Evolutionary conservation across 2,888 invertebrate species (phyloP).

Genomic region (Drosophila lutescens): DNA sequence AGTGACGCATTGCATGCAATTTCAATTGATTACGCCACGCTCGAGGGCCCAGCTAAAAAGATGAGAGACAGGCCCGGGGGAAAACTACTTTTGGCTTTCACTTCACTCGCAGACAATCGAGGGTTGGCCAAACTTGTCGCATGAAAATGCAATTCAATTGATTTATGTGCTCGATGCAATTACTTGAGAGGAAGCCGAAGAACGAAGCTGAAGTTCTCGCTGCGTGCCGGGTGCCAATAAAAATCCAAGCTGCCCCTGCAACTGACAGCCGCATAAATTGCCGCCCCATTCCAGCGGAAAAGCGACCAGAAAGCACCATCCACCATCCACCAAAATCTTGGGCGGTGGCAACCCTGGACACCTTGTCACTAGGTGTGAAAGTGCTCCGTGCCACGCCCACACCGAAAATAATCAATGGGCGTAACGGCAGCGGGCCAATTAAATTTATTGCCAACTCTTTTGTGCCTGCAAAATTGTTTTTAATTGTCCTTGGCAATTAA

Average conservation of each 20-base stretch:
- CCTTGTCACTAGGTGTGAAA: conserved; percentile 76
- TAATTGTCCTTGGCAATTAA: conserved; percentile 76
- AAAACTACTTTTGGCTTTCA: conserved; percentile 65
- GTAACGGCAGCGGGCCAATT: conserved; percentile 68
- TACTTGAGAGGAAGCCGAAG: conserved; percentile 51
- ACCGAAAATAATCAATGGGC: conserved; percentile 59
- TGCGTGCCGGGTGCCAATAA: conserved; percentile 75
- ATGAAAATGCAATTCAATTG: conserved; percentile 80
- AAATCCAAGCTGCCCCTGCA: conserved; percentile 71
- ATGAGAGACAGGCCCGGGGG: conserved; percentile 67
- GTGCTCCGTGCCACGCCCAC: conserved; percentile 46
- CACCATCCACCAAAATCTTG: conserved; percentile 11
- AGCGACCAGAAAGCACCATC: not conserved
- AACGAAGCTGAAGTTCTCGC: conserved; percentile 26
- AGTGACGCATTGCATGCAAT: conserved; percentile 72
- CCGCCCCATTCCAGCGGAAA: conserved; percentile 30
- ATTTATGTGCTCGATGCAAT: conserved; percentile 79
- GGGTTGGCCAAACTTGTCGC: conserved; percentile 71
- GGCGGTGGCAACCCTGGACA: conserved; percentile 41
- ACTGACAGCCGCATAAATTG: conserved; percentile 80
- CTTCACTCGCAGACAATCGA: conserved; percentile 64
- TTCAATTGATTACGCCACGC: conserved; percentile 75
- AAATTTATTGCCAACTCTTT: conserved; percentile 71
- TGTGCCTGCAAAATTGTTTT: conserved; percentile 75
- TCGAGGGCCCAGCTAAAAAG: conserved; percentile 57